Percentiles rank a stretch among this genome's conserved stretches.
Conservation (phyloP, 2,888 invertebrate species). For the Encarsia formosa region DNA sequence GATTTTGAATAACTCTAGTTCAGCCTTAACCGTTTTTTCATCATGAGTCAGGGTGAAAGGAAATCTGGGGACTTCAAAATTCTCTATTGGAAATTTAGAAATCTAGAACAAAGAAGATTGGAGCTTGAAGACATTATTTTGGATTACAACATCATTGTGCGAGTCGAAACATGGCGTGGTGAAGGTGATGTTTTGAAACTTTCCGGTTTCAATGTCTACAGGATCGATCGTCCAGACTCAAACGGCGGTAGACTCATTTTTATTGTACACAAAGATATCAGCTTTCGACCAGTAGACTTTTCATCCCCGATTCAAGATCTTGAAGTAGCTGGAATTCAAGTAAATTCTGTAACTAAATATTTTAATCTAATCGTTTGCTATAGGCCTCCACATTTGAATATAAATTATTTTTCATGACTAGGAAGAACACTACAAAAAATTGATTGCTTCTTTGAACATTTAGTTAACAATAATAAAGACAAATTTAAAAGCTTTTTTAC, state of each 20-base stretch:
- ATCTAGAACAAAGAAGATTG: not conserved
- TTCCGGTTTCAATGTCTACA: not conserved
- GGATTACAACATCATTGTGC: not conserved
- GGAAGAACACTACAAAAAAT: too few species aligned
- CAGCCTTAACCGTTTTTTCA: too few species aligned
- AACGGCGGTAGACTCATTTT: not conserved
- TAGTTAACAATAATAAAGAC: too few species aligned
- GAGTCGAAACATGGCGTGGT: conserved; percentile 7
- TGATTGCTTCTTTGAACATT: too few species aligned
- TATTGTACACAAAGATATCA: not conserved
- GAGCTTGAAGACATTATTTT: not conserved
- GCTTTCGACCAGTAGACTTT: too few species aligned
- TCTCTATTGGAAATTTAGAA: conserved; percentile 1
- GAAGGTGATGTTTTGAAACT: not conserved
- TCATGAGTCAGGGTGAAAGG: too few species aligned
- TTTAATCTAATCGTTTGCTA: conserved; percentile 3
- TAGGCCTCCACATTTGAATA: conserved; percentile 3
- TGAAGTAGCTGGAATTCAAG: not conserved
- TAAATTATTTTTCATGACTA: too few species aligned
- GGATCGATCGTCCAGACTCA: not conserved
- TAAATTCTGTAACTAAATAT: not conserved
- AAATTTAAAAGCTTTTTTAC: too few species aligned
- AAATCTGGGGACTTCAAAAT: too few species aligned
- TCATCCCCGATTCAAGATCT: not conserved
- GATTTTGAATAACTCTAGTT: too few species aligned